Evolutionary conservation across 1,140 invertebrate species (phyloP), one percentile per base, ranked within the genome.

Genomic region (Cotesia typhae): DNA sequence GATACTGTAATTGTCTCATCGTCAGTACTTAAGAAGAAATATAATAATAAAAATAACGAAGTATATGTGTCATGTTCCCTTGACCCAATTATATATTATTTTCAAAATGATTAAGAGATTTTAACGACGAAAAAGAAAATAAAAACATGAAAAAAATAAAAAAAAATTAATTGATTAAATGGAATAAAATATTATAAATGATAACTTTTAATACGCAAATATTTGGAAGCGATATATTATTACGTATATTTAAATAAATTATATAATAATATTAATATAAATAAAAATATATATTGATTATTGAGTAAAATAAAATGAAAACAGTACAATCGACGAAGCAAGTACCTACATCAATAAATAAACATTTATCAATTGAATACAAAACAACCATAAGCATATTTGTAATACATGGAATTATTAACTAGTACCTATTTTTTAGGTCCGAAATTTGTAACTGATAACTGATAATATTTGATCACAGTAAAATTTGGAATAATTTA

Each of bases 341-440:
- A 73, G 72, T 73, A 73, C 68, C 68, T 75, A 73, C 59, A 67
- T 17, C 9, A 17, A 70, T 51, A 35, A 28, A 51, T n/a, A 9
- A 52, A 63, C 52, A 41, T 53, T 17, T 38, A 72, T 38, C 37
- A 55, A 60, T 60, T 55, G 53, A 71, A 55, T 84, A 83, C 82
- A 84, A 84, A 80, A 77, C 75, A 77, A 79, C 79, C 70, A n/a
- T 20, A 55, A 9, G 3, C 36, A 67, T 36, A 55, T 67, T 52
- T 66, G 51, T 53, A 66, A 66, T 20, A 41, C 35, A 35, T 35
- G 82, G 81, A 80, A 84, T 41, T 51, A 68, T 20, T 80, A 77
- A 80, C 80, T 73, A 83, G 77, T 81, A 84, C 82, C 79, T 87
- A 86, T 86, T 85, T 87, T 72, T 87, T 85, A 86, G 82, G 84